Base-by-base conservation (phyloP, 2,888 invertebrate genomes). In the Drosophila multiciliata region DNA sequence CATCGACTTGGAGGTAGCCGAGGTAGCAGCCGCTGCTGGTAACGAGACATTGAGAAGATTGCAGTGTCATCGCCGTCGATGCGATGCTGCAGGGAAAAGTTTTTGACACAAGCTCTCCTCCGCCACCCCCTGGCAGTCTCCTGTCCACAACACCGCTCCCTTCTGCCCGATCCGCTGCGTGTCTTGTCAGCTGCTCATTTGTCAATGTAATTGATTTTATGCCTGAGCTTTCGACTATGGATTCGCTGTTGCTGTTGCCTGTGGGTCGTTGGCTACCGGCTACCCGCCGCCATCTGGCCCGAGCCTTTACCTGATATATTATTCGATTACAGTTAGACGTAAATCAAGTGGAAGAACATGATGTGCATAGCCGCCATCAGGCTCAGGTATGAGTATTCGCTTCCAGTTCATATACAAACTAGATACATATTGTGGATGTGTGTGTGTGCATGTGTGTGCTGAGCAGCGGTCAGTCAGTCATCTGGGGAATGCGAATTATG, bases 151-250 rank as follows among this genome's bases (percentile, higher is more conserved):
- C 36, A 26, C 55, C 42, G 9, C 4, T 45, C 52, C 54, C 49
- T 17, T 3, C 0, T 15, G 29, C 26, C 36, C 42, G 42, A 26
- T 23, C 26, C 53, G 52, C 73, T 60, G 77, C 73, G 68, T 69
- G 78, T 63, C 87, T 83, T 87, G 87, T 88, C 88, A 83, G 83
- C 86, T 84, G 83, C 88, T 87, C 87, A 87, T 88, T 87, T 87
- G 88, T 87, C 88, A 87, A 85, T 82, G 85, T 85, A 88, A 87
- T 87, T 88, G 87, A 87, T 88, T 87, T 87, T 87, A 86, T 87
- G 88, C 80, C 83, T 78, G 81, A 76, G 88, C 87, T 87, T 83
- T 87, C 82, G 85, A 80, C 85, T 83, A 83, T 74, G 84, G 68
- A 69, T 81, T 67, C 78, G 72, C 68, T 69, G 54, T 17, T 38